Base-by-base conservation (phyloP, 2,888 invertebrate species). In the Tenthredo scrophulariae region DNA sequence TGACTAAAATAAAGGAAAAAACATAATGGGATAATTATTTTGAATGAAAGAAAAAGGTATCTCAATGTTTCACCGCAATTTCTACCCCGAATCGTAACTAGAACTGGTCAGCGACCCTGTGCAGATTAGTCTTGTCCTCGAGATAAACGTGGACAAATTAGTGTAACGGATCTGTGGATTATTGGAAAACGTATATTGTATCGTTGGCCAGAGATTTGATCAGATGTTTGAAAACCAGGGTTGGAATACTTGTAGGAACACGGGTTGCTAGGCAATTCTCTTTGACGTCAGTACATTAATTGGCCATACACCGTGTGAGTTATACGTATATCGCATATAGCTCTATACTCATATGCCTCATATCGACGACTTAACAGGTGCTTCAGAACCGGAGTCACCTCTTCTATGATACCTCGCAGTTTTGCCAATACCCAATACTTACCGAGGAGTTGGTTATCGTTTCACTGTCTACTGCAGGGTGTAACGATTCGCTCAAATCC, bases 251-350 rank as follows among this genome's bases (percentile, higher is more conserved):
- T 84, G 58, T 84, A 84, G 33, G 84, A 54, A 46, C 37, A 40
- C 58, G 33, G 84, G 84, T 84, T 74, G 58, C 84, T 40, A 58
- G 43, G 84, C 84, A 33, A 84, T 74, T 46, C 54, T 50, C 72
- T 62, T 50, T 74, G 75, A 84, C 84, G 84, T 84, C 84, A 74
- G 37, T 75, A 74, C 54, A 84, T 67, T 84, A 74, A 84, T 54
- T 75, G 84, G 62, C 72, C 29, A 70, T 67, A 26, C 37, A 37
- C 22, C 40, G 29, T 77, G 54, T 75, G 46, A 43, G 67, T 58
- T 58, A 65, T 65, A 65, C 29, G 65, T 62, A 29, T 46, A 43
- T 67, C 29, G 7, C 2, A 70, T 29, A 33, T 77, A 33, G 10
- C 13, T 54, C 29, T 33, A 46, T 15, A 29, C 22, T 26, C 18